Conservation (phyloP, 2,113 vertebrate genomes). For the Chrysemys picta region DNA sequence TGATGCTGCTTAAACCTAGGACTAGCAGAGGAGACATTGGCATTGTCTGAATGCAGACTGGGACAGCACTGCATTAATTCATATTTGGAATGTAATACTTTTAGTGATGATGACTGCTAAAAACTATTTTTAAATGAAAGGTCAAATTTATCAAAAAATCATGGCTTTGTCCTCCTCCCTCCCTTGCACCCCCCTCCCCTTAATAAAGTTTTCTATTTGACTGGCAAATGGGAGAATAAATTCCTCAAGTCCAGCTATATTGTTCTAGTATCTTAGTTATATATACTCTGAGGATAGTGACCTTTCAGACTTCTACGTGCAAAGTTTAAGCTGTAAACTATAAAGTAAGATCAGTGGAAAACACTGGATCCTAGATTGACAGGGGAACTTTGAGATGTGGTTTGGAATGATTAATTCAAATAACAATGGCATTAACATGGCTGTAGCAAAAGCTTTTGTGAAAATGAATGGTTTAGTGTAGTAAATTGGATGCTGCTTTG, state of each 20-base stretch:
- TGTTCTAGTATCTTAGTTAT: neutral
- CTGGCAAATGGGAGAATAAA: neutral
- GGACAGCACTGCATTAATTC: neutral
- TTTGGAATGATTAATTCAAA: neutral
- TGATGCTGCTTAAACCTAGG: neutral
- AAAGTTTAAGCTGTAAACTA: neutral
- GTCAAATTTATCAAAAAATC: neutral
- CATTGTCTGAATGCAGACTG: neutral
- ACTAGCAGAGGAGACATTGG: neutral
- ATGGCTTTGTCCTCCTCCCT: neutral
- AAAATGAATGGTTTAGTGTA: neutral
- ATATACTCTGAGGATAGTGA: neutral
- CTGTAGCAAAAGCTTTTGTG: neutral
- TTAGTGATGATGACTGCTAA: neutral
- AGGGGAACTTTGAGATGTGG: neutral
- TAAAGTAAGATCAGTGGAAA: neutral
- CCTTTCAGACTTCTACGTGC: neutral
- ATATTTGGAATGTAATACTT: neutral
- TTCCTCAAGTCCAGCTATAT: neutral
- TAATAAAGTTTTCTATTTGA: neutral
- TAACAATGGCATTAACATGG: neutral
- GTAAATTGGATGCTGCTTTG: neutral
- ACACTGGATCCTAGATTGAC: neutral
- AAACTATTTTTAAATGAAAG: neutral
- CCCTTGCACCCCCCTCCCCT: neutral